Evolutionary conservation across 2,797 vertebrate species (phyloP), one percentile per base, ranked within the genome.

Genomic region (Lagodon rhomboides): DNA sequence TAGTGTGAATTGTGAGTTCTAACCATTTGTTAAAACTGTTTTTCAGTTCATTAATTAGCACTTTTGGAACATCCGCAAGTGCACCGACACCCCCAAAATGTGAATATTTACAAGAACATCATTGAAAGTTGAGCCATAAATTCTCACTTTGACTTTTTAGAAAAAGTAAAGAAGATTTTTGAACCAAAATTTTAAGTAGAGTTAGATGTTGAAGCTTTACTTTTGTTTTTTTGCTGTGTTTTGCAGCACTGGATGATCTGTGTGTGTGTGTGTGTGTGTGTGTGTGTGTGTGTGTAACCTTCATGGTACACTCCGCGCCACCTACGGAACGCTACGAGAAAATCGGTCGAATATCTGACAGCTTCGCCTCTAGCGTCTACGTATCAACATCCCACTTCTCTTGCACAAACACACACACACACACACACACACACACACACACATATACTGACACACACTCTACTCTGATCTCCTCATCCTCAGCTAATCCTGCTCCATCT

Each of bases 401-500:
- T 46, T 77, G 46, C 62, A 75, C 49, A 71, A 72, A 80, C 66
- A 78, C 73, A 77, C 65, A 44, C 49, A 60, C 54, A 73, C 23
- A 80, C 50, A 75, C 47, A 66, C 43, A 75, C 58, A 68, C 54
- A 67, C 50, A 62, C 64, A 61, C 46, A 71, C 67, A 75, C 60
- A 74, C 61, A 74, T 54, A 72, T 41, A 62, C 60, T 43, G 22
- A 80, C 41, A 80, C 50, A 78, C 74, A 78, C 75, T 58, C 64
- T 11, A 61, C 88, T 72, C 79, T 82, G 86, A 93, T 89, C 88
- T 87, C 73, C 78, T 90, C 88, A 89, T 91, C 82, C 90, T 86
- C 85, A 79, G 73, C 61, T 93, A 92, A 94, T 93, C 90, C 89
- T 64, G 82, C 88, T 84, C 83, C 87, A 92, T 93, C 91, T 89